A percentile compares a stretch with the other conserved stretches of the same genome.
Evolutionary conservation across 2,888 invertebrate species (phyloP).

Genomic region (Tiliacea aurago): DNA sequence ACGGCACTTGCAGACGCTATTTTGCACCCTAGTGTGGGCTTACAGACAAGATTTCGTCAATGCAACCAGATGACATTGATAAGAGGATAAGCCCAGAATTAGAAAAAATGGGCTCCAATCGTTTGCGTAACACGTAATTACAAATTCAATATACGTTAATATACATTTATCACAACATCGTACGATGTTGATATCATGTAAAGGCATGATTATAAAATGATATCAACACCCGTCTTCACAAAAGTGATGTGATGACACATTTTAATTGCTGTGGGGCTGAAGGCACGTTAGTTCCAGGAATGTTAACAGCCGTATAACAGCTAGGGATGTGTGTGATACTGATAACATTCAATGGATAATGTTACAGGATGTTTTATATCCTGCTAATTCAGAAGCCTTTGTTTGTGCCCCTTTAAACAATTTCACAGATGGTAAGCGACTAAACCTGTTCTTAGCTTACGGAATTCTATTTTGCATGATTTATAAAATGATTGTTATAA

Average conservation of each 20-base stretch:
- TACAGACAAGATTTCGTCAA: background rate
- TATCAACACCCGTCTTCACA: slow-evolving; percentile 35
- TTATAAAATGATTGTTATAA: background rate
- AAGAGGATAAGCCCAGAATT: background rate
- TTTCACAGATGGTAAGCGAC: slow-evolving; percentile 26
- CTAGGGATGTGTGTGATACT: slow-evolving; percentile 29
- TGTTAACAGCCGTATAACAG: slow-evolving; percentile 12
- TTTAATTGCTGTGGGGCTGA: slow-evolving; percentile 31
- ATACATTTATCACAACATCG: slow-evolving; percentile 63
- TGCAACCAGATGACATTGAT: background rate
- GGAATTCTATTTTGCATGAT: background rate
- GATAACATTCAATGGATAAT: slow-evolving; percentile 8
- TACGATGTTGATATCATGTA: slow-evolving; percentile 64
- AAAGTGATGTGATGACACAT: slow-evolving; percentile 45
- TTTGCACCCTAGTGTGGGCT: background rate
- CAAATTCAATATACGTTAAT: slow-evolving; percentile 32
- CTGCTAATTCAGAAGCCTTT: background rate
- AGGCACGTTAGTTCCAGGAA: slow-evolving; percentile 30
- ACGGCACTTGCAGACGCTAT: background rate
- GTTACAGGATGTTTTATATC: slow-evolving; percentile 15
- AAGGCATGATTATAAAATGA: slow-evolving; percentile 50
- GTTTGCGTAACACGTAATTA: slow-evolving; percentile 36
- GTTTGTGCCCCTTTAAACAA: background rate
- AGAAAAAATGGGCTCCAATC: background rate
- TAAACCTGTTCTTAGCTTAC: slow-evolving; percentile 14